Conservation (phyloP, 2,113 vertebrate species). For the Rhodinocichla rosea region DNA sequence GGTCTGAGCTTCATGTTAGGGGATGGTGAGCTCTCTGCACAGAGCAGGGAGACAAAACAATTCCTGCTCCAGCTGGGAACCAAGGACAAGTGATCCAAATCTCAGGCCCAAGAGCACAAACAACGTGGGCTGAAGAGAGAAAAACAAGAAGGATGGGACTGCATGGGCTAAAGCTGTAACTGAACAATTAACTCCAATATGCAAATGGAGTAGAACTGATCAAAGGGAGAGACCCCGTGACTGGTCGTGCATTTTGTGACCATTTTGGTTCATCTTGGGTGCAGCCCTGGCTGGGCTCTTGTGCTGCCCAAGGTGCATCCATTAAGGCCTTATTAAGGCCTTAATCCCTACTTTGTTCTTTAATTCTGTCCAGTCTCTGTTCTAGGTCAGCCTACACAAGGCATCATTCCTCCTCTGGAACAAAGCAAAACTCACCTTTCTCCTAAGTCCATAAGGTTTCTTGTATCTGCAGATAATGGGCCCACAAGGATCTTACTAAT, state of each 20-base stretch:
- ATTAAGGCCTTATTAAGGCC: neutral
- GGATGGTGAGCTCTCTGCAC: neutral
- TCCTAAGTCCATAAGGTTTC: fast-evolving
- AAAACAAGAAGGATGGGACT: neutral
- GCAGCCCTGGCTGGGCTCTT: neutral
- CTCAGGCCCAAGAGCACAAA: neutral
- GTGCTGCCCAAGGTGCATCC: neutral
- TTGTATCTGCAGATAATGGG: neutral
- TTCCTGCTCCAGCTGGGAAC: neutral
- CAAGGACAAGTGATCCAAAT: neutral
- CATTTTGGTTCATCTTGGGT: neutral
- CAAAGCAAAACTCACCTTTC: neutral
- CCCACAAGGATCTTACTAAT: neutral
- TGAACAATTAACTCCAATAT: neutral
- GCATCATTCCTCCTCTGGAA: neutral
- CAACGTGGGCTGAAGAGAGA: neutral
- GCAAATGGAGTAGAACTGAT: neutral
- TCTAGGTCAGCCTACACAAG: neutral
- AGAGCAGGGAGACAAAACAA: neutral
- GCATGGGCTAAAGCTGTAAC: neutral
- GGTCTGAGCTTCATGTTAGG: fast-evolving
- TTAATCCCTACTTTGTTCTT: neutral
- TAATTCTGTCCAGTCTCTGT: fast-evolving
- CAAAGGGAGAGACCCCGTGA: fast-evolving
- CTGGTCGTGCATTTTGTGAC: fast-evolving